Conservation (phyloP, 2,797 vertebrate genomes). For the Chaenodraco wilsoni region DNA sequence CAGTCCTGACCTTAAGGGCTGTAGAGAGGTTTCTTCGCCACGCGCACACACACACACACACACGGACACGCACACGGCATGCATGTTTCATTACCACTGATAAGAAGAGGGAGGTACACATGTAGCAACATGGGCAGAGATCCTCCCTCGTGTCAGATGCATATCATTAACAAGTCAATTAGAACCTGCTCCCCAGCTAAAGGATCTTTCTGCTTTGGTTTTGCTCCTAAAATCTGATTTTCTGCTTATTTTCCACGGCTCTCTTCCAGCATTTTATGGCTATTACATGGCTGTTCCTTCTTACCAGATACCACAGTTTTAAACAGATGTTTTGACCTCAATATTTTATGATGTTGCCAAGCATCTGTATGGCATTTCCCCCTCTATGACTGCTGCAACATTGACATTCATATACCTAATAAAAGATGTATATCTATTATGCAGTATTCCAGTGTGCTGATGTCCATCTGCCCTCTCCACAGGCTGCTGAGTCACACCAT, state of each 20-base stretch:
- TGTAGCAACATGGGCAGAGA: conserved; percentile 75
- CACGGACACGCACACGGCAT: conserved; percentile 43
- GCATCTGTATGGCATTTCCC: conserved; percentile 7
- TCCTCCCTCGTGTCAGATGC: conserved; percentile 83
- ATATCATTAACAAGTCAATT: conserved; percentile 88
- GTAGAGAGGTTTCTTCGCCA: conserved; percentile 80
- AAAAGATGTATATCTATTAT: background rate
- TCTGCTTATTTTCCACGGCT: conserved; percentile 75
- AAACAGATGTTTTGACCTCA: conserved; percentile 47
- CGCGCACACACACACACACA: conserved; percentile 19
- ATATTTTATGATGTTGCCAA: conserved; percentile 19
- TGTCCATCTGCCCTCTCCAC: conserved; percentile 47
- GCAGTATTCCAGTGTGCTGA: conserved; percentile 16
- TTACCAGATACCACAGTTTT: conserved; percentile 29
- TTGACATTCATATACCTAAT: background rate
- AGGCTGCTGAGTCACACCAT: conserved; percentile 98
- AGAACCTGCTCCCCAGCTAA: conserved; percentile 59
- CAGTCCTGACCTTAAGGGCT: conserved; percentile 88
- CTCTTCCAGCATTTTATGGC: conserved; percentile 64
- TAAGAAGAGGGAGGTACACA: conserved; percentile 79
- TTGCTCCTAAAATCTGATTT: conserved; percentile 77
- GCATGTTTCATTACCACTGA: conserved; percentile 89
- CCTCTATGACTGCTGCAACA: background rate
- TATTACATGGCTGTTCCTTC: conserved; percentile 66
- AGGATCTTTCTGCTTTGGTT: conserved; percentile 50